Base-by-base conservation (phyloP, 37 sponge, comb jelly and placozoan genomes). In the Geodia barretti region DNA sequence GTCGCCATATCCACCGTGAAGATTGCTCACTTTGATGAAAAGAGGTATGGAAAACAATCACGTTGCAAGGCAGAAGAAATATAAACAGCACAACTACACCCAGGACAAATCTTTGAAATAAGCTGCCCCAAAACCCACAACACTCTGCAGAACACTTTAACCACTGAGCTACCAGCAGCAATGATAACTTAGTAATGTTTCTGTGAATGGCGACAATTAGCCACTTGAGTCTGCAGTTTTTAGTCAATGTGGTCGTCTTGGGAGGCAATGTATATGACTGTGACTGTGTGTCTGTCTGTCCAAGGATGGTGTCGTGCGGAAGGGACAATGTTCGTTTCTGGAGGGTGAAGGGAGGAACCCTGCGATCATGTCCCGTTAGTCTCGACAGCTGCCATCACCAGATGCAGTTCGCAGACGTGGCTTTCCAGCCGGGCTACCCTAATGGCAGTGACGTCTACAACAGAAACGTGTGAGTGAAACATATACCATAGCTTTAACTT, bases 261-360 rank as follows among this genome's bases (percentile, higher is more conserved):
- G 30, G 11, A 67, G 68, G 68, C 11, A 59, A 67, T 28, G 30
- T 11, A 28, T 67, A n/a, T 67, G 24, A 26, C n/a, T n/a, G n/a
- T n/a, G n/a, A n/a, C n/a, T n/a, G n/a, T n/a, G n/a, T n/a, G n/a
- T 11, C 14, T 72, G 20, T 29, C 23, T 33, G 2, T 59, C 36
- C 63, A 59, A 96, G 96, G 72, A 86, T 92, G 85, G 90, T 90
- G 29, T 92, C 94, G 0, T 96, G 96, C 87, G 96, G 96, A 0
- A 83, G 88, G 86, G 78, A 90, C 67, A 96, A 93, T 73, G 76
- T 96, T 9, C 76, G 96, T 29, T 86, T 96, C 40, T 96, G 96
- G 96, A 84, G 96, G 20, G 25, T 96, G 34, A 83, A 73, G 33
- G 78, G 70, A 0, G 69, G 70, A 1, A 31, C 60, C 5, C 90